Percentiles rank a stretch among this genome's conserved stretches.
Evolutionary conservation across 2,888 invertebrate species (phyloP).

Genomic region (Pterostichus madidus): DNA sequence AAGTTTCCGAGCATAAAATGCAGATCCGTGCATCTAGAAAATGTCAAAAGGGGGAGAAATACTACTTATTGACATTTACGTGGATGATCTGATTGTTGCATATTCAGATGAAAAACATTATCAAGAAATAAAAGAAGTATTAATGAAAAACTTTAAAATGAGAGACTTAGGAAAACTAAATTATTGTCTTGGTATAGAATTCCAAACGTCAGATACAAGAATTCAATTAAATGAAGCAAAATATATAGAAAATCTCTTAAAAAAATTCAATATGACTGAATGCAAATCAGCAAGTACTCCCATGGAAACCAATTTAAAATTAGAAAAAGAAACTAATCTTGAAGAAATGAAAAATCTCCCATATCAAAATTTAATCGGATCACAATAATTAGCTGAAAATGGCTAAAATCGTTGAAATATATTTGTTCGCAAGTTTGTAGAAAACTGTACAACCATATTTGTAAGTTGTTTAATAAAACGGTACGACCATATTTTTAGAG

Average conservation of each 20-base stretch:
- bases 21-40: constrained; percentile 46
- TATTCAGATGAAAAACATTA: not conserved
- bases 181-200: constrained; percentile 28
- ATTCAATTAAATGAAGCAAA: not conserved
- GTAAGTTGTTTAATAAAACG: too few relatives aligned
- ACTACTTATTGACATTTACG: not conserved
- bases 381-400: too few relatives aligned
- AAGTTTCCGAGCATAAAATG: not conserved
- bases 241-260: constrained; percentile 37
- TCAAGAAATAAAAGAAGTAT: not conserved
- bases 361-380: constrained; percentile 44
- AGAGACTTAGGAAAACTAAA: constrained; percentile 5
- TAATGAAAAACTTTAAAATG: not conserved
- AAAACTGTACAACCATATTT: too few relatives aligned
- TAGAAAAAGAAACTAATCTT: not conserved
- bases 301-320: not conserved
- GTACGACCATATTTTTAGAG: too few relatives aligned
- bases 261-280: constrained; percentile 55
- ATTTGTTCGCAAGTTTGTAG: too few relatives aligned
- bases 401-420: too few relatives aligned
- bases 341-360: not conserved
- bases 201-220: not conserved
- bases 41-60: constrained; percentile 4
- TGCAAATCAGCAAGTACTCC: constrained; percentile 27
- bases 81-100: constrained; percentile 42